These are phyloP conservation scores for Aspidiotus rigidus DNA, from an alignment of 2,888 invertebrate genomes.

Conservation along the genomic window DNA sequence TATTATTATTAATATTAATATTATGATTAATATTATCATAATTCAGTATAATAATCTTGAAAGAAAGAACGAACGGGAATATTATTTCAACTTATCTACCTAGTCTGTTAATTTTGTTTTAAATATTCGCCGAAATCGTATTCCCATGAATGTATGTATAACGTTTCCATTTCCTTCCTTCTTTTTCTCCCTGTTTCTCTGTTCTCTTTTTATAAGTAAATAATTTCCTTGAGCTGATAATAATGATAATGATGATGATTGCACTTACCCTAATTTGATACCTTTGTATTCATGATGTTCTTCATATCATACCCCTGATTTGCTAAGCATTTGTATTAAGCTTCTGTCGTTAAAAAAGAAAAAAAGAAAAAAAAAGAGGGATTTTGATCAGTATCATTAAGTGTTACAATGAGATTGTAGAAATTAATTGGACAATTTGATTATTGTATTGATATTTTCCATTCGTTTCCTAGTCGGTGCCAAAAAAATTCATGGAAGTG, in stretches of 20 bases:
- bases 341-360: not conserved
- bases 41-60: too few relatives aligned
- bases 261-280: slow-evolving; percentile 28
- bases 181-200: not conserved
- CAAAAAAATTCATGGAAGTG: slow-evolving; percentile 9
- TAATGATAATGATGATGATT: slow-evolving; percentile 11
- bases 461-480: slow-evolving; percentile 20
- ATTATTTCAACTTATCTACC: slow-evolving; percentile 28
- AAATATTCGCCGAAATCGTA: slow-evolving; percentile 25
- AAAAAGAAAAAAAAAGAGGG: slow-evolving; percentile 5
- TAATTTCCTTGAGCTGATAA: slow-evolving; percentile 9
- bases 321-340: slow-evolving; percentile 22
- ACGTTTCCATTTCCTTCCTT: slow-evolving; percentile 20
- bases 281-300: slow-evolving; percentile 31
- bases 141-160: too few relatives aligned
- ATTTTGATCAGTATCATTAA: not conserved
- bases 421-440: slow-evolving; percentile 2
- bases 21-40: too few relatives aligned
- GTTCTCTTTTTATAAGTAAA: not conserved
- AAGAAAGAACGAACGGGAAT: slow-evolving; percentile 9
- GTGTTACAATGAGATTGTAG: slow-evolving; percentile 14
- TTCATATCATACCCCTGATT: slow-evolving; percentile 31
- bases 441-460: slow-evolving; percentile 7
- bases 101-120: slow-evolving; percentile 30
- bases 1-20: too few relatives aligned